Evolutionary conservation across 2,888 invertebrate genomes (phyloP).

Genomic region (Pristionchus fissidentatus): DNA sequence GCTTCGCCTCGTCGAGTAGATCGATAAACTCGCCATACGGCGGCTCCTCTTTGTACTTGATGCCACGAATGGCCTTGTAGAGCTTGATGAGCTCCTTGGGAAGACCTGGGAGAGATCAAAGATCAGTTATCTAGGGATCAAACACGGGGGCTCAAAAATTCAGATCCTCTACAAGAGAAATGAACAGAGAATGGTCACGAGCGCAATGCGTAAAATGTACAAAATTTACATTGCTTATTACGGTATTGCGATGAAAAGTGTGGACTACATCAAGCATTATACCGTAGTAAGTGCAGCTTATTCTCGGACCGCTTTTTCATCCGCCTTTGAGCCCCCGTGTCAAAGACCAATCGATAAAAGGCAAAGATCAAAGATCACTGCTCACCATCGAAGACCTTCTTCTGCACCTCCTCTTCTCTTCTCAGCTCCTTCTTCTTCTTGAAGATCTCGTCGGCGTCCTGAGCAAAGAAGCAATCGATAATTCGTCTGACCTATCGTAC

Average conservation of each 20-base stretch:
- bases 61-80: constrained; percentile 23
- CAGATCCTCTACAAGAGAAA: not conserved
- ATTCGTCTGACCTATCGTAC: not conserved
- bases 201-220: too few relatives aligned
- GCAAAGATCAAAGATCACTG: constrained; percentile 4
- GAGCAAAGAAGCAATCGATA: not conserved
- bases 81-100: constrained; percentile 14
- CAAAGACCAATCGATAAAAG: too few relatives aligned
- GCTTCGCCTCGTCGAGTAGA: constrained; percentile 29
- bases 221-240: too few relatives aligned
- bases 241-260: too few relatives aligned
- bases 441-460: constrained; percentile 42
- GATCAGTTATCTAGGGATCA: not conserved
- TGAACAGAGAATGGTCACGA: too few relatives aligned
- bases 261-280: too few relatives aligned
- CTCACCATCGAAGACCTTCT: constrained; percentile 18
- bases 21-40: constrained; percentile 37
- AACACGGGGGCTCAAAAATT: not conserved
- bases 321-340: too few relatives aligned
- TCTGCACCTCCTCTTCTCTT: not conserved
- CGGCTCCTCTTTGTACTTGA: constrained; percentile 18
- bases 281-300: too few relatives aligned
- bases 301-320: too few relatives aligned
- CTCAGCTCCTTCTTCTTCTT: constrained; percentile 25
- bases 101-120: not conserved